These are phyloP conservation scores for Naso thynnoides DNA, from an alignment of 2,797 vertebrate genomes.

Conservation along the genomic window DNA sequence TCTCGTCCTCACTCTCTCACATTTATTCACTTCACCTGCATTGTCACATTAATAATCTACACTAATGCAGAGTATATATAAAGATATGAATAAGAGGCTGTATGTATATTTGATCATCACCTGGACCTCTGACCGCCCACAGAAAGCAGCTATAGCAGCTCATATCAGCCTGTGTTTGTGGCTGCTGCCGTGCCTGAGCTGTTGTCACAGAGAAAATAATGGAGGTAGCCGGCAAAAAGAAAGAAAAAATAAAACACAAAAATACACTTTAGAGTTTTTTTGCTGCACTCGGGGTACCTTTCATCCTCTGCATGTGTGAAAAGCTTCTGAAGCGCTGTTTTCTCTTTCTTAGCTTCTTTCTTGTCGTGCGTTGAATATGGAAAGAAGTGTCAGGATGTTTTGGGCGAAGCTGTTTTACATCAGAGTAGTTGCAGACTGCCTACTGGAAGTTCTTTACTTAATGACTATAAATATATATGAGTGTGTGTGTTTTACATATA, in stretches of 20 bases:
- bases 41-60: conserved; percentile 65
- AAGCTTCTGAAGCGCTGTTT: conserved; percentile 55
- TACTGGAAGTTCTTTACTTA: conserved; percentile 51
- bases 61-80: conserved; percentile 49
- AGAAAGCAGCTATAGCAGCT: conserved; percentile 34
- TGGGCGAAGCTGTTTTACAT: conserved; percentile 62
- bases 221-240: conserved; percentile 9
- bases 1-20: conserved; percentile 30
- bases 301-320: conserved; percentile 57
- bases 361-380: conserved; percentile 64
- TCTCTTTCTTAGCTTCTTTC: conserved; percentile 9
- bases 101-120: conserved; percentile 70
- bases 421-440: conserved; percentile 52
- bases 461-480: conserved; percentile 36
- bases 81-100: conserved; percentile 35
- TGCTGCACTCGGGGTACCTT: conserved; percentile 38
- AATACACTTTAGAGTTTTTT: conserved; percentile 45
- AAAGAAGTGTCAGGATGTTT: conserved; percentile 60
- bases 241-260: conserved; percentile 32
- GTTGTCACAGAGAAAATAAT: conserved; percentile 34
- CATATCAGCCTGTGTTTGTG: conserved; percentile 5
- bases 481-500: conserved; percentile 56
- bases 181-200: conserved; percentile 15
- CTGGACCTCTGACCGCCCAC: conserved; percentile 33
- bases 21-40: conserved; percentile 24